phyloP scores from a whole-genome alignment of 2,113 vertebrate genomes.

The Oryzias curvinotus region DNA sequence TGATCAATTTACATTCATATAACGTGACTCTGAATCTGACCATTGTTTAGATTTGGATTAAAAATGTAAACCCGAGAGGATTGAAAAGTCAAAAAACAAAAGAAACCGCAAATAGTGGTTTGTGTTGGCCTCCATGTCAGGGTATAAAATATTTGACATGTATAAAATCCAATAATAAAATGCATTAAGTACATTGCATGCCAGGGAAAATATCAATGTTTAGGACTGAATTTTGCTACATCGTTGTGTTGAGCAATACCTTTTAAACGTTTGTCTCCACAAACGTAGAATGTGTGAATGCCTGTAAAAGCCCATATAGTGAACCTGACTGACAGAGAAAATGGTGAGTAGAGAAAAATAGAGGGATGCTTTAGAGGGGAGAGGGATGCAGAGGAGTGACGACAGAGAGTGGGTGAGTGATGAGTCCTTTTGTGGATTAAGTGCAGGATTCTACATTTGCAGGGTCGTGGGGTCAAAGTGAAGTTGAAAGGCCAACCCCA shows the following conservation, averaged over 20 bases:
- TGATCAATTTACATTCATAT: no score
- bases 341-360: background rate
- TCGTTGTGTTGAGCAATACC: background rate
- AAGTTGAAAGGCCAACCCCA: conserved; percentile 62
- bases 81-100: no score
- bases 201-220: no score
- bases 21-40: no score
- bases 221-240: no score
- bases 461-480: conserved; percentile 68
- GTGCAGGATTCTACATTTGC: conserved; percentile 45
- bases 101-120: no score
- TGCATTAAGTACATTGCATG: no score
- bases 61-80: no score
- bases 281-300: conserved; percentile 14
- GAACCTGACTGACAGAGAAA: conserved; percentile 51
- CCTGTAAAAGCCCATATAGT: conserved; percentile 21
- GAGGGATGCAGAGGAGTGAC: conserved; percentile 18
- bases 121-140: no score
- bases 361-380: conserved; percentile 22
- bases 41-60: no score
- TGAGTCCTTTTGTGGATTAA: conserved; percentile 54
- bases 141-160: no score
- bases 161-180: no score
- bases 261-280: conserved; percentile 2
- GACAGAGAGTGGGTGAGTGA: conserved; percentile 47